Base-by-base conservation (phyloP, 2,888 invertebrate genomes). In the Plagodis dolabraria region DNA sequence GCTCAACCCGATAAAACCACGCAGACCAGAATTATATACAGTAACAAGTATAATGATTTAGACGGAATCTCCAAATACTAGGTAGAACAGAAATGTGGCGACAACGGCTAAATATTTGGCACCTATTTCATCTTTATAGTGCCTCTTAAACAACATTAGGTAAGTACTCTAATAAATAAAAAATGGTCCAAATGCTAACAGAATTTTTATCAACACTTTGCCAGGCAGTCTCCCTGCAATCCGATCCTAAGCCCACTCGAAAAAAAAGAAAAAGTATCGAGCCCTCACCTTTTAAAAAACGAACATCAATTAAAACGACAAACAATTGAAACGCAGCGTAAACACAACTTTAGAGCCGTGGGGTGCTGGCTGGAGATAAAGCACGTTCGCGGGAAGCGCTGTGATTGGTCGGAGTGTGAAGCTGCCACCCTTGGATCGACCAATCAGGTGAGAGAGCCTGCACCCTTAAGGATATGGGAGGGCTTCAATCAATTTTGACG, bases 271-370 rank as follows among this genome's bases (percentile, higher is more conserved):
- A 67, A 63, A 56, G 69, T 70, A 71, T 71, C 72, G 69, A 70
- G 44, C 60, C 55, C 60, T 55, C 55, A 55, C 77, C 68, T 71
- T 80, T 78, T 74, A 82, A 82, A 84, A 85, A 84, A 79, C 77
- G 82, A 80, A 81, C 85, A 87, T 86, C 87, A 86, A 87, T 87
- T 87, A 87, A 83, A 79, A 82, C 76, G 82, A 83, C 91, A 92
- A 92, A 92, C 91, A 92, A 83, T 71, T 77, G 83, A 87, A 90
- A 88, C 82, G 91, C 91, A 85, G 70, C 82, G 87, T 85, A 91
- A 92, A 92, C 92, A 90, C 69, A 83, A 82, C 83, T 83, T 80
- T 82, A 81, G 82, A 82, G 54, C 54, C 47, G 60, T 55, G 47
- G 87, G 86, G 86, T 81, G 81, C 79, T 68, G 67, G 74, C 74